phyloP scores from a whole-genome alignment of 2,113 vertebrate species.

The Tragelaphus scriptus region DNA sequence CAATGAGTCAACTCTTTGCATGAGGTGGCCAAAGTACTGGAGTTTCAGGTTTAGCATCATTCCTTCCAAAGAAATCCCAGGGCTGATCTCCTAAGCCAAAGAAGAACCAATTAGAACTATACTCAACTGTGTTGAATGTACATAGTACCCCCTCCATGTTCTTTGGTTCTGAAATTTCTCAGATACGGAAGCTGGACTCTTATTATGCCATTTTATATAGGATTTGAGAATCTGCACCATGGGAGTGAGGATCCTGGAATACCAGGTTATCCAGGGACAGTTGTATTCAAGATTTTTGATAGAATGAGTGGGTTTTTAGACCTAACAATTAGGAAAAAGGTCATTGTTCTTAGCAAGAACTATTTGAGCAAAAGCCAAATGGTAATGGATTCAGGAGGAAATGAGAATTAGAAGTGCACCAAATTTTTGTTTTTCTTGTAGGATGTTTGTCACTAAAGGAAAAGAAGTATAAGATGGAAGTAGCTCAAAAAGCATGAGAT shows the following conservation, averaged over 20 bases:
- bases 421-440: not conserved
- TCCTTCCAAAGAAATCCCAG: too few species aligned
- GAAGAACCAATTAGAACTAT: not conserved
- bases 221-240: not conserved
- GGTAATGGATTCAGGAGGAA: not conserved
- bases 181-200: not conserved
- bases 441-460: conserved; percentile 13
- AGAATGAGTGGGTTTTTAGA: not conserved
- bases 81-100: not conserved
- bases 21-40: too few species aligned
- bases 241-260: not conserved
- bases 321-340: not conserved
- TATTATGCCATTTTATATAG: not conserved
- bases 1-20: too few species aligned
- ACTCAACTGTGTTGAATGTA: not conserved
- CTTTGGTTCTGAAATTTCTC: not conserved
- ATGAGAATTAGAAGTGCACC: not conserved
- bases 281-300: conserved; percentile 12
- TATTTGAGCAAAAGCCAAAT: conserved; percentile 20
- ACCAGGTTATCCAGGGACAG: not conserved
- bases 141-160: not conserved
- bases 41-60: too few species aligned
- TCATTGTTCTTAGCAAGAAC: not conserved
- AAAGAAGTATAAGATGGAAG: conserved; percentile 20
- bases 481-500: conserved; percentile 10